A percentile compares a stretch with the other conserved stretches of the same genome.
Evolutionary conservation across 2,113 vertebrate genomes (phyloP).

Genomic region (Tautogolabrus adspersus): DNA sequence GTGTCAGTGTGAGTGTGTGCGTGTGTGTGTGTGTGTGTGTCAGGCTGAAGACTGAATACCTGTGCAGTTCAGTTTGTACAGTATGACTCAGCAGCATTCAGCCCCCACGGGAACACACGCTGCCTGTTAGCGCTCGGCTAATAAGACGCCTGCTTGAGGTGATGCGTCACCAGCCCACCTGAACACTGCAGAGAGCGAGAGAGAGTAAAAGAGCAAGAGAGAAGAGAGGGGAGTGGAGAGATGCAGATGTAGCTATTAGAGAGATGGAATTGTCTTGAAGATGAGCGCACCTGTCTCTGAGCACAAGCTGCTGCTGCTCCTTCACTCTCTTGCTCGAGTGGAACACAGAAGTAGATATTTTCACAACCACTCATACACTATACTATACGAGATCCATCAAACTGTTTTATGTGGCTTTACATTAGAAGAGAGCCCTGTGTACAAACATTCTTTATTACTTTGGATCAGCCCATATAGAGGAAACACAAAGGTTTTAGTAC

Average conservation of each 20-base stretch:
- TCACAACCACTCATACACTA: not conserved
- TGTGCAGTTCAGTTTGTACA: slow-evolving; percentile 50
- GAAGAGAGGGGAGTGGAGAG: not conserved
- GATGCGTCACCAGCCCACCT: slow-evolving; percentile 67
- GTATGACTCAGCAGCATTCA: slow-evolving; percentile 73
- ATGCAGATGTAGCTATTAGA: slow-evolving; percentile 61
- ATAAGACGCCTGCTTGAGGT: slow-evolving; percentile 64
- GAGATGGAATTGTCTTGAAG: slow-evolving; percentile 47
- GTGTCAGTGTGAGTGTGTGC: slow-evolving; percentile 31
- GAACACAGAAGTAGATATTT: slow-evolving; percentile 2
- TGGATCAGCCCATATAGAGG: not conserved
- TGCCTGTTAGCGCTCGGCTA: slow-evolving; percentile 71
- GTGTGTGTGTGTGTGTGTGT: slow-evolving; percentile 35
- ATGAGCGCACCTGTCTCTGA: slow-evolving; percentile 58
- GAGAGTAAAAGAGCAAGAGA: slow-evolving; percentile 7
- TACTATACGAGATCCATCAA: not conserved
- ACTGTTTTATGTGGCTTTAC: no score
- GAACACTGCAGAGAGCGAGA: slow-evolving; percentile 53
- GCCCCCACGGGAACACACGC: slow-evolving; percentile 59
- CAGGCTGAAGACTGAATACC: slow-evolving; percentile 27
- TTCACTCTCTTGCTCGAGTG: not conserved
- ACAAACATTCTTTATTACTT: not conserved
- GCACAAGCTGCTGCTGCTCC: slow-evolving; percentile 33
- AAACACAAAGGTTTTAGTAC: not conserved
- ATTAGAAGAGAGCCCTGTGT: not conserved